Conservation (phyloP, 2,113 vertebrate genomes). For the Dendropsophus ebraccatus region DNA sequence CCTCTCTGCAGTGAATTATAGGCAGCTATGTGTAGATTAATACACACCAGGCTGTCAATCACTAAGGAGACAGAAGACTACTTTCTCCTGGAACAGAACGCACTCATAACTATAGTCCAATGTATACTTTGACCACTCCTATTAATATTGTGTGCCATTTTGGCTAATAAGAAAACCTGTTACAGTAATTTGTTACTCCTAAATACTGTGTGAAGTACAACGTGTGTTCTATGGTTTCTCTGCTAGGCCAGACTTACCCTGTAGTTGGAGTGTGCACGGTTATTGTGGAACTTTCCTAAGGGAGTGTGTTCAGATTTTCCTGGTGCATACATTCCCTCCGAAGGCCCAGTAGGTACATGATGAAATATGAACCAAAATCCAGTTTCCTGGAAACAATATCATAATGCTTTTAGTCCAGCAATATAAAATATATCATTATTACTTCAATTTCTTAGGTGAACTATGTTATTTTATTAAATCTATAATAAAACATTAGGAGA, state of each 20-base stretch:
- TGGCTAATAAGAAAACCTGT: no score
- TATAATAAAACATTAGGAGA: slow-evolving; percentile 34
- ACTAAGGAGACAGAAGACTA: no score
- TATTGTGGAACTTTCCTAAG: slow-evolving; percentile 90
- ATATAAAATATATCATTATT: slow-evolving; percentile 2
- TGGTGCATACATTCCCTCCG: slow-evolving; percentile 87
- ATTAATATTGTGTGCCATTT: no score
- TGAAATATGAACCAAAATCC: slow-evolving; percentile 98
- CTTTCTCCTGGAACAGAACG: no score
- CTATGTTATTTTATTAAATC: neutral
- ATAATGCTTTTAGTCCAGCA: slow-evolving; percentile 10
- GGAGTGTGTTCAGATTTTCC: slow-evolving; percentile 90
- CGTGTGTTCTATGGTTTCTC: no score
- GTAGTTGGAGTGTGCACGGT: slow-evolving; percentile 96
- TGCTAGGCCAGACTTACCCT: slow-evolving; percentile 77
- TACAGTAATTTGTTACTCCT: no score
- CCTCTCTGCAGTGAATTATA: no score
- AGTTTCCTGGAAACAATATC: slow-evolving; percentile 80
- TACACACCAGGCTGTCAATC: no score
- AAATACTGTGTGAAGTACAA: no score
- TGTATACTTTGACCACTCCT: no score
- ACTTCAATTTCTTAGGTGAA: slow-evolving; percentile 1
- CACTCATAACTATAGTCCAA: no score
- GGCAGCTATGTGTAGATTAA: no score
- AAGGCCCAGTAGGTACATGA: slow-evolving; percentile 92